Percentiles rank a stretch among this genome's conserved stretches.
These are phyloP conservation scores for Ophion slaviceki DNA, from an alignment of 2,888 invertebrate species.

Conservation along the genomic window DNA sequence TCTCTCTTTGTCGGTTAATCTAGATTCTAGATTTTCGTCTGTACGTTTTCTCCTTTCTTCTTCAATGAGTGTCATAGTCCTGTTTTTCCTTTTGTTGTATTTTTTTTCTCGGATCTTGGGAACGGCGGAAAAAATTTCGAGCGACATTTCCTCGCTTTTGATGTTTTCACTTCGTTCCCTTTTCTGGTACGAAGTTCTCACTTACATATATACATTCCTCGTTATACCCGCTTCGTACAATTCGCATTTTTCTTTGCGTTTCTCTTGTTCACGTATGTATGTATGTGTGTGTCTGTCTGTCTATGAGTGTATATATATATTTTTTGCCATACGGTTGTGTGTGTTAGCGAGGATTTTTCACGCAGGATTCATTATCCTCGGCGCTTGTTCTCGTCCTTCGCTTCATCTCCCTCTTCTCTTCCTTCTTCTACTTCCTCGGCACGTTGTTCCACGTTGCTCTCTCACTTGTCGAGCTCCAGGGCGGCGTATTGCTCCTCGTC, in stretches of 20 bases:
- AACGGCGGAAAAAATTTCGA: neutral
- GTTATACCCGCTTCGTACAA: conserved; percentile 73
- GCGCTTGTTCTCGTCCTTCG: neutral
- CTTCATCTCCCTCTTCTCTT: conserved; percentile 36
- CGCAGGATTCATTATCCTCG: conserved; percentile 34
- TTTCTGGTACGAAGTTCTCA: conserved; percentile 72
- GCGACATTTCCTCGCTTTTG: conserved; percentile 4
- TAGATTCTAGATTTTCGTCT: neutral
- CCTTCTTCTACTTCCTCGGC: conserved; percentile 33
- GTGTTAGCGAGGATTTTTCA: conserved; percentile 33
- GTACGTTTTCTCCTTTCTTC: neutral
- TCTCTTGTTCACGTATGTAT: conserved; percentile 35
- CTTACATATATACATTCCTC: conserved; percentile 82
- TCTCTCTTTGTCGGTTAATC: conserved; percentile 32
- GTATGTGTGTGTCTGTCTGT: conserved; percentile 40
- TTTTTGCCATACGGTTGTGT: neutral
- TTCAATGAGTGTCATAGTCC: conserved; percentile 14
- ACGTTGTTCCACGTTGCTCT: conserved; percentile 16
- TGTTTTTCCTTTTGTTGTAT: neutral
- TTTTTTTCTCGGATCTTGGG: neutral
- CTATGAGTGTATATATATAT: neutral
- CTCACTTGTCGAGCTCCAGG: conserved; percentile 86
- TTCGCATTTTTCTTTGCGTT: conserved; percentile 52
- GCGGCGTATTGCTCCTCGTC: conserved; percentile 94
- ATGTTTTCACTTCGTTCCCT: conserved; percentile 60